Evolutionary conservation across 2,888 invertebrate species (phyloP).

Genomic region (Phorcus lineatus): DNA sequence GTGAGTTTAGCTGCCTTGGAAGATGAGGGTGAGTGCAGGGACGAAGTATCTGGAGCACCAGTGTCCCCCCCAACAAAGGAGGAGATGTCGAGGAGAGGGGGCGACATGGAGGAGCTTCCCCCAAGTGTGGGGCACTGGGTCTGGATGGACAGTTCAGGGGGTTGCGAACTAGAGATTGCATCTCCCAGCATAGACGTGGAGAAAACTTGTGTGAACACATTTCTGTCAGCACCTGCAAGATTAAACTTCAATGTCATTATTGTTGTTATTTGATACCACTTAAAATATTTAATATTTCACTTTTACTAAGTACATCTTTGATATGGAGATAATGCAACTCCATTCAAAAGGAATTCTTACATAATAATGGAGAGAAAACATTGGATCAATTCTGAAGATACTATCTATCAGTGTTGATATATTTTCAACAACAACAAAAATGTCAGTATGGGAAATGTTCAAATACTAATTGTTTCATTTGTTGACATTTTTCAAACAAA

Average conservation of each 20-base stretch:
- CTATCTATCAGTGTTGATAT: too few relatives aligned
- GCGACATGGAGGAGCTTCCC: slow-evolving; percentile 20
- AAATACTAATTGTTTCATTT: too few relatives aligned
- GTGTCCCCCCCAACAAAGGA: background rate
- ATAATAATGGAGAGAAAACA: too few relatives aligned
- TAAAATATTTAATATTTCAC: too few relatives aligned
- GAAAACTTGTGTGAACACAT: slow-evolving; percentile 26
- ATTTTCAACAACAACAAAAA: too few relatives aligned
- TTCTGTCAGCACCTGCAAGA: slow-evolving; percentile 25
- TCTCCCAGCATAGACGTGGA: slow-evolving; percentile 18
- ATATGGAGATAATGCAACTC: too few relatives aligned
- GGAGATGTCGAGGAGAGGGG: slow-evolving; percentile 24
- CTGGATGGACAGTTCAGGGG: slow-evolving; percentile 17
- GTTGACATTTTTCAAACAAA: too few relatives aligned
- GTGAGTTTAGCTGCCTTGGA: slow-evolving; percentile 30
- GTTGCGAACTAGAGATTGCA: slow-evolving; percentile 18
- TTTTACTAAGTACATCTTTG: too few relatives aligned
- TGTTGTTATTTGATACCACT: too few relatives aligned
- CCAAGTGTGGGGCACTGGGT: background rate
- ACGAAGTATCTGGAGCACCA: slow-evolving; percentile 18
- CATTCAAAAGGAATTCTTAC: too few relatives aligned
- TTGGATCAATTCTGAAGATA: too few relatives aligned
- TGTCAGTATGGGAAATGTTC: too few relatives aligned
- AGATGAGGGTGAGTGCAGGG: slow-evolving; percentile 18
- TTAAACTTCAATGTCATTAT: background rate